phyloP scores from a whole-genome alignment of 2,113 vertebrate species.

The Chaenogobius annularis region DNA sequence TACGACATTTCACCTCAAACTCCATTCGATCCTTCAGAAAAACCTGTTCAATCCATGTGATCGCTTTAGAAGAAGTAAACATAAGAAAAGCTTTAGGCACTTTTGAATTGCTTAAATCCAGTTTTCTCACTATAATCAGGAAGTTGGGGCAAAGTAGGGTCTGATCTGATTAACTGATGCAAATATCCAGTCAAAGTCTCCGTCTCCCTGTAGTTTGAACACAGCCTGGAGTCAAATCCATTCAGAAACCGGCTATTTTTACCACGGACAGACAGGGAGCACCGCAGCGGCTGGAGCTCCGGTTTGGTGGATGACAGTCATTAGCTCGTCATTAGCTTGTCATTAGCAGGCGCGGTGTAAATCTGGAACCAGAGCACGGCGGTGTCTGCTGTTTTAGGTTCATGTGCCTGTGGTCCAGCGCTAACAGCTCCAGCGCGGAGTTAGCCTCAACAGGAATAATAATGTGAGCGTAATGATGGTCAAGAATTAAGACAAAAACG shows the following conservation, averaged over 20 bases:
- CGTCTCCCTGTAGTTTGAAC: not conserved
- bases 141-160: not conserved
- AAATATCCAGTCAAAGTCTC: not conserved
- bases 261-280: not conserved
- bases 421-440: not conserved
- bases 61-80: too few species aligned
- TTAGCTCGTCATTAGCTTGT: conserved; percentile 58
- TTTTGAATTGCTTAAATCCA: too few species aligned
- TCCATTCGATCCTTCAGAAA: too few species aligned
- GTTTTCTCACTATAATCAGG: too few species aligned
- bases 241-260: conserved; percentile 1
- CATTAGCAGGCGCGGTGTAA: conserved; percentile 39
- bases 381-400: not conserved
- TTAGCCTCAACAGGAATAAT: conserved; percentile 40
- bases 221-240: not conserved
- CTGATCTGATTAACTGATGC: not conserved
- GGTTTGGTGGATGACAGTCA: conserved; percentile 53
- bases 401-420: not conserved
- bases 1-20: too few species aligned
- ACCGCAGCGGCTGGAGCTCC: not conserved
- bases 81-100: too few species aligned
- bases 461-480: conserved; percentile 17
- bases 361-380: conserved; percentile 18
- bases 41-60: too few species aligned
- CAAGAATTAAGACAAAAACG: conserved; percentile 8